Percentiles rank a stretch among this genome's conserved stretches.
phyloP scores from a whole-genome alignment of 2,888 invertebrate genomes.

The Pteria penguin region DNA sequence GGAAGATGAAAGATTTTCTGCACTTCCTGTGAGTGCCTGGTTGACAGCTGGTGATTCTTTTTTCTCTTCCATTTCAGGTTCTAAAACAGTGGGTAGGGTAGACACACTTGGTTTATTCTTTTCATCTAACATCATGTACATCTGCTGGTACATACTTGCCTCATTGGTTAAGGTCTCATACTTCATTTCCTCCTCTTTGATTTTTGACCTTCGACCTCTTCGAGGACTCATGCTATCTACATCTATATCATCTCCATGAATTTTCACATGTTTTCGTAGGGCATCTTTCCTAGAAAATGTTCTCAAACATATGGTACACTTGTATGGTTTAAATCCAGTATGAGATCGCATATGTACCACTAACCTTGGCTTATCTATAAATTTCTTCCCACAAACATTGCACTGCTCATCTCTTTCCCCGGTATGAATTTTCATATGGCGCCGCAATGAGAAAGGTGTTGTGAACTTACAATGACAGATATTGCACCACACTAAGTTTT shows the following conservation, averaged over 20 bases:
- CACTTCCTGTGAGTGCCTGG: neutral
- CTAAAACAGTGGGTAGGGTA: neutral
- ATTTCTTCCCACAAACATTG: constrained; percentile 30
- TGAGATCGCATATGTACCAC: constrained; percentile 28
- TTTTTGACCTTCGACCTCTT: neutral
- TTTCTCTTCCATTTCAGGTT: neutral
- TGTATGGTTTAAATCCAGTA: constrained; percentile 19
- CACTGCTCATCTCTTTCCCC: constrained; percentile 27
- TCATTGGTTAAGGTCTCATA: neutral
- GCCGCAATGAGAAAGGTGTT: constrained; percentile 20
- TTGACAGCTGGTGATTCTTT: neutral
- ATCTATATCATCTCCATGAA: neutral
- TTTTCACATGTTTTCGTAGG: constrained; percentile 11
- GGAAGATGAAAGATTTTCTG: neutral
- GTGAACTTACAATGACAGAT: constrained; percentile 27
- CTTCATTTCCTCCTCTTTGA: constrained; percentile 6
- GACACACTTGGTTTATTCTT: constrained; percentile 8
- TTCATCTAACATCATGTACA: constrained; percentile 9
- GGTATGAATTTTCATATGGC: constrained; percentile 32
- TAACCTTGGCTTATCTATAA: constrained; percentile 23
- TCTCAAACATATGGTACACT: constrained; percentile 14
- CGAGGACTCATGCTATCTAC: neutral
- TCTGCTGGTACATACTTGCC: neutral
- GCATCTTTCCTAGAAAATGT: constrained; percentile 17
- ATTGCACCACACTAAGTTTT: constrained; percentile 24